A percentile compares a stretch with the other conserved stretches of the same genome.
Evolutionary conservation across 2,888 invertebrate species (phyloP).

Genomic region (Leptura quadrifasciata): DNA sequence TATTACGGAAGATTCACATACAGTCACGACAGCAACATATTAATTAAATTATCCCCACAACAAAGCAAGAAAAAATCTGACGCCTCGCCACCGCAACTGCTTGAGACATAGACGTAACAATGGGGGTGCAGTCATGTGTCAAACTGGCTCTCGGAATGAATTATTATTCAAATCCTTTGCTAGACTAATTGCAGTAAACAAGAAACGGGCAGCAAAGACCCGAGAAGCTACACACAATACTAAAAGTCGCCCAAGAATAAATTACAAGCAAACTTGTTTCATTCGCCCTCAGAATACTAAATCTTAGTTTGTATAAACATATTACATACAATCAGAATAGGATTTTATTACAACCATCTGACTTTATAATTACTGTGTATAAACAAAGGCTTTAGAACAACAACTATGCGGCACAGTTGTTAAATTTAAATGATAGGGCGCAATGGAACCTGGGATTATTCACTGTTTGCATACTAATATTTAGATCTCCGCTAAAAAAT

Average conservation of each 20-base stretch:
- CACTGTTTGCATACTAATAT: not conserved
- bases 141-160: constrained; percentile 68
- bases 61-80: not conserved
- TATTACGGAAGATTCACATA: not conserved
- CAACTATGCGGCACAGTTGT: constrained; percentile 23
- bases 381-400: constrained; percentile 38
- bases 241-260: constrained; percentile 70
- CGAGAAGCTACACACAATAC: constrained; percentile 56
- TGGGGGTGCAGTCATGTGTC: constrained; percentile 67
- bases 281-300: constrained; percentile 69
- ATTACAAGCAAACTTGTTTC: constrained; percentile 69
- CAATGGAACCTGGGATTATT: not conserved
- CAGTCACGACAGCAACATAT: not conserved
- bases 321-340: constrained; percentile 69
- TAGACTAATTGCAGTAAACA: constrained; percentile 71
- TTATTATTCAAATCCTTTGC: constrained; percentile 70
- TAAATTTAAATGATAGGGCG: constrained; percentile 18
- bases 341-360: constrained; percentile 68
- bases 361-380: constrained; percentile 67
- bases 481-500: not conserved
- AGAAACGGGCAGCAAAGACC: constrained; percentile 68
- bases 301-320: constrained; percentile 72
- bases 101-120: constrained; percentile 50
- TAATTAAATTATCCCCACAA: not conserved
- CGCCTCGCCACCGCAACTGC: not conserved